A percentile compares a stretch with the other conserved stretches of the same genome.
phyloP scores from a whole-genome alignment of 2,888 invertebrate genomes.

The Melipona bicolor region DNA sequence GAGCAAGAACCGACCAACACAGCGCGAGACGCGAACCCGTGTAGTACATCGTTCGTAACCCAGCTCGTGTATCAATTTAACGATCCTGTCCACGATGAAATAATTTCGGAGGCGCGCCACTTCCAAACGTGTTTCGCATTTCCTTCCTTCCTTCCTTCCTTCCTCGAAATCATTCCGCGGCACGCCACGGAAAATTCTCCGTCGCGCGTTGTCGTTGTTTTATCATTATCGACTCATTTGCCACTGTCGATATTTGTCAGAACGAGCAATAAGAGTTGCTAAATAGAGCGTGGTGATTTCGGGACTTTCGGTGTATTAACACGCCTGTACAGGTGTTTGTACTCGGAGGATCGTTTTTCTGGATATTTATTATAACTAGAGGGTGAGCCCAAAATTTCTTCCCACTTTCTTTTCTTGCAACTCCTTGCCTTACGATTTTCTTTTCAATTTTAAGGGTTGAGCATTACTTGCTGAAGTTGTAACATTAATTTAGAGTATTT shows the following conservation, averaged over 20 bases:
- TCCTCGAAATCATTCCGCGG: conserved; percentile 27
- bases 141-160: conserved; percentile 40
- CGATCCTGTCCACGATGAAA: conserved; percentile 44
- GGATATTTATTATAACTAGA: too few species aligned
- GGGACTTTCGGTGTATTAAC: conserved; percentile 3
- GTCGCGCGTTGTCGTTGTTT: conserved; percentile 29
- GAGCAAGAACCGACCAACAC: background rate
- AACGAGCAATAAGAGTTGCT: conserved; percentile 40
- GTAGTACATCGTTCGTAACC: conserved; percentile 15
- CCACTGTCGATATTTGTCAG: conserved; percentile 10
- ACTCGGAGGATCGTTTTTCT: too few species aligned
- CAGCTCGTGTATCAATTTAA: conserved; percentile 43
- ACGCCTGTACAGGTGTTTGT: too few species aligned
- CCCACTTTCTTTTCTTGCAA: too few species aligned
- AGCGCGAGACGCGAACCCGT: background rate
- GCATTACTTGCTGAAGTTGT: too few species aligned
- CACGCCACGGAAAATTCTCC: conserved; percentile 4
- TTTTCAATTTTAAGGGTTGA: too few species aligned
- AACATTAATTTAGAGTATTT: too few species aligned
- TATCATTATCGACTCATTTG: background rate
- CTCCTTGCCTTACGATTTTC: too few species aligned
- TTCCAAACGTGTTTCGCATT: conserved; percentile 45
- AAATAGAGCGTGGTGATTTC: conserved; percentile 53
- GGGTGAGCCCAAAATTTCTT: too few species aligned
- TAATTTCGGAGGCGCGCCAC: conserved; percentile 40